Evolutionary conservation across 1,140 invertebrate genomes (phyloP), one percentile per base, ranked within the genome.

Genomic region (Telenomus remus): DNA sequence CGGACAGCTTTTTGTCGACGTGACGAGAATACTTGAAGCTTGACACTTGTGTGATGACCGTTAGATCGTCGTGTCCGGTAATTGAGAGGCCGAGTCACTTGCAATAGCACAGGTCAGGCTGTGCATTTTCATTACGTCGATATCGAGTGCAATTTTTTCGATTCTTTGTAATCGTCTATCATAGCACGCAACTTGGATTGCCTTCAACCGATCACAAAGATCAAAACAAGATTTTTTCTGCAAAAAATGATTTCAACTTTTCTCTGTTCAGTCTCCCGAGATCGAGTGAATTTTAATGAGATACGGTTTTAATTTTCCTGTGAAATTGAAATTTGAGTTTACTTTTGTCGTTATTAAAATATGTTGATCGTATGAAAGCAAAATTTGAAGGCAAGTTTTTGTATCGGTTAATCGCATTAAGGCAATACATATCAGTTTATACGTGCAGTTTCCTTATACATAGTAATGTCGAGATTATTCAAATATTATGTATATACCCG

Each of bases 61-160:
- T 72, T 64, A 50, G 59, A 57, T 71, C 44, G 69, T 43, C 57
- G 66, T 51, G 47, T 50, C 15, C 55, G 66, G 74, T 76, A 68
- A 76, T 71, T 56, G 74, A 76, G 74, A 76, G 56, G 35, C 49
- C 60, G 73, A 76, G 74, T 65, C 55, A 55, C 44, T 76, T 51
- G 60, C 64, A 60, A 77, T 63, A 69, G 75, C 64, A 69, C 2
- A 27, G 56, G 57, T 68, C 68, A 33, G 61, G 55, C 63, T 43
- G 42, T 72, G 74, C 74, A 72, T 77, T 77, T 77, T 77, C 63
- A 77, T 77, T 66, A 77, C 63, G 53, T 77, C 63, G 74, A 72
- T 65, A 68, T 55, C 9, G 12, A 19, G 15, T 27, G 19, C 19
- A 27, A 39, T 66, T 76, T 76, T 76, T 71, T 71, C 50, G 46